Evolutionary conservation across 2,113 vertebrate genomes (phyloP), one percentile per base, ranked within the genome.

Genomic region (Zapus hudsonius): DNA sequence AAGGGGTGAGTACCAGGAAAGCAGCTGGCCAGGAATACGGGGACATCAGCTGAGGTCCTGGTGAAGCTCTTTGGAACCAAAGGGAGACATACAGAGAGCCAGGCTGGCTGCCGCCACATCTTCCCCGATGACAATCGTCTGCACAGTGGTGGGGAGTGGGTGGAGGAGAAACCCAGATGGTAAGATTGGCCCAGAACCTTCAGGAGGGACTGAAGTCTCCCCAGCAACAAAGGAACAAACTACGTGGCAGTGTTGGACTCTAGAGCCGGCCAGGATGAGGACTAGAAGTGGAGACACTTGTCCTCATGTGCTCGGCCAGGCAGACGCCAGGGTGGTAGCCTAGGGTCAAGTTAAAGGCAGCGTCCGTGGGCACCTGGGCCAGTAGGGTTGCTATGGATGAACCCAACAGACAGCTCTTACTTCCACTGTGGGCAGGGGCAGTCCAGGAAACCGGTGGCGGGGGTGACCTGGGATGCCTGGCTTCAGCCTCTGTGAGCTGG

Each of bases 131-230:
- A 29, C 38, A n/a, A 19, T 76, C 17, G 6, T 44, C 47, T 75
- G 73, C 59, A 80, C 19, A 36, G 74, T 33, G 64, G 52, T 52
- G 52, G 52, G 52, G 42, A 36, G 66, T 55, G 27, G n/a, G 20
- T 1, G n/a, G 36, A 33, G 27, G 31, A 29, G 63, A 66, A 66
- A 27, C 63, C 63, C 29, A 64, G 63, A 64, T 64, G 64, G 29
- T 1, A 5, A 27, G 80, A 15, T 0, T 12, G 52, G 69, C 47
- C 19, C 7, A 5, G 66, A 57, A 27, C 0, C 0, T 33, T 42
- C 13, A 5, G 38, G 36, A 33, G 57, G 7, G 27, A 20, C 67
- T 17, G 67, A 36, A n/a, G 61, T 16, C 70, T 72, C 81, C 47
- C 80, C 40, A 25, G 52, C 1, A 29, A 85, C 55, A 38, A 8